These are phyloP conservation scores for Baccha elongata DNA, from an alignment of 2,888 invertebrate species.

Conservation along the genomic window DNA sequence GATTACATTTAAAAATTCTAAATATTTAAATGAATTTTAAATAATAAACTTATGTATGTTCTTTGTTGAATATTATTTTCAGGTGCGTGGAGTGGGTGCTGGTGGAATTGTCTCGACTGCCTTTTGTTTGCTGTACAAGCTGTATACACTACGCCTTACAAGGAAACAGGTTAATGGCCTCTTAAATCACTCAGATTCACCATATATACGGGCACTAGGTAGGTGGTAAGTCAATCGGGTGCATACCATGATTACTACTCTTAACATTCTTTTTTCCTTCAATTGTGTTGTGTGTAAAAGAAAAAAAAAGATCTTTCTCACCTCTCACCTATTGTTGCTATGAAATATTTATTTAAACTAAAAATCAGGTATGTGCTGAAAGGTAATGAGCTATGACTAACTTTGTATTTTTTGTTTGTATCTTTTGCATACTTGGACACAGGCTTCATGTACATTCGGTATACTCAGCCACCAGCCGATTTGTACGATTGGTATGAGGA, in stretches of 20 bases:
- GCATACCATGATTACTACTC: constrained; percentile 68
- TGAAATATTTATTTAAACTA: constrained; percentile 1
- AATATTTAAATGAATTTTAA: background rate
- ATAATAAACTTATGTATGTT: background rate
- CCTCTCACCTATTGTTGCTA: constrained; percentile 9
- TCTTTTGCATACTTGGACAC: constrained; percentile 15
- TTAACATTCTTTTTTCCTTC: constrained; percentile 26
- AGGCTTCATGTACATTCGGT: constrained; percentile 92
- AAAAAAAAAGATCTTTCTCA: background rate
- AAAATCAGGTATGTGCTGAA: constrained; percentile 59
- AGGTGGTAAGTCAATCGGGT: constrained; percentile 82
- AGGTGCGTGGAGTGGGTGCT: constrained; percentile 99
- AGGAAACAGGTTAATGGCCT: constrained; percentile 98
- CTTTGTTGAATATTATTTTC: constrained; percentile 47
- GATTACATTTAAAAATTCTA: no score
- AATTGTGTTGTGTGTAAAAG: background rate
- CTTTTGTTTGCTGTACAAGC: constrained; percentile 98
- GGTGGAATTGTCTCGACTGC: constrained; percentile 99
- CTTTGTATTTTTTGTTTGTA: constrained; percentile 35
- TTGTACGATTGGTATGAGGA: constrained; percentile 98
- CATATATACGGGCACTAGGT: constrained; percentile 98
- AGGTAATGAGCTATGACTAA: constrained; percentile 19
- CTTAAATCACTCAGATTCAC: constrained; percentile 97
- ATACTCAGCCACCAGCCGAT: constrained; percentile 97
- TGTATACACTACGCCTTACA: constrained; percentile 98